Conservation (phyloP, 1,140 invertebrate genomes). For the Anadara kagoshimensis region DNA sequence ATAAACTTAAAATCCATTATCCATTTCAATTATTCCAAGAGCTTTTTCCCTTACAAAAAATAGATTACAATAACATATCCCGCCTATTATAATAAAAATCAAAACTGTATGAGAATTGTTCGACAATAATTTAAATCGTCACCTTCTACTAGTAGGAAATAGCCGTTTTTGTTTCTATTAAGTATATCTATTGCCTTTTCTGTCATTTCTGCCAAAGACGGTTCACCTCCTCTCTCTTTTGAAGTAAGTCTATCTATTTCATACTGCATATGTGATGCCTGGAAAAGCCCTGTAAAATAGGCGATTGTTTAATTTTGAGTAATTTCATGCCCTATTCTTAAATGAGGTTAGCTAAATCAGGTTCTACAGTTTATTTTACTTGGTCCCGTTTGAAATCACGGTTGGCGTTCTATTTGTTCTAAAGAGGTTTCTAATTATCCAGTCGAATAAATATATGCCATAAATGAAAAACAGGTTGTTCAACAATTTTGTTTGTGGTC, state of each 20-base stretch:
- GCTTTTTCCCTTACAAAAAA: too few relatives aligned
- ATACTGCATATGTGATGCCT: constrained; percentile 24
- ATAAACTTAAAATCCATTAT: too few relatives aligned
- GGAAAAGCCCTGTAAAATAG: constrained; percentile 74
- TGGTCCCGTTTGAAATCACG: neutral
- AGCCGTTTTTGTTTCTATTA: constrained; percentile 86
- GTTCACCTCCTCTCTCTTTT: constrained; percentile 70
- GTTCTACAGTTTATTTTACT: neutral
- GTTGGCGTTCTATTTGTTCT: neutral
- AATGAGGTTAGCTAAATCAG: too few relatives aligned
- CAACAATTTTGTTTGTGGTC: neutral
- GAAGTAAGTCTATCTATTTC: constrained; percentile 77
- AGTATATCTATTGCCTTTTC: constrained; percentile 88
- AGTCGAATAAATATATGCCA: too few relatives aligned
- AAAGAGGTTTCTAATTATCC: neutral
- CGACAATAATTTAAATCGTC: too few relatives aligned
- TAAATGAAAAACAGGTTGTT: too few relatives aligned
- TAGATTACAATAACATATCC: too few relatives aligned
- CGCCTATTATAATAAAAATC: too few relatives aligned
- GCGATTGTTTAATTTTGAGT: neutral
- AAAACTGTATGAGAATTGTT: neutral
- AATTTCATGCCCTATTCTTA: neutral
- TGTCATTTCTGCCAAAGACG: constrained; percentile 89
- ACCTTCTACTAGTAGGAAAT: constrained; percentile 93
- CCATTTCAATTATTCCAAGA: too few relatives aligned